A percentile compares a stretch with the other conserved stretches of the same genome.
These are phyloP conservation scores for Bhutanitis thaidina DNA, from an alignment of 2,888 invertebrate genomes.

Conservation along the genomic window DNA sequence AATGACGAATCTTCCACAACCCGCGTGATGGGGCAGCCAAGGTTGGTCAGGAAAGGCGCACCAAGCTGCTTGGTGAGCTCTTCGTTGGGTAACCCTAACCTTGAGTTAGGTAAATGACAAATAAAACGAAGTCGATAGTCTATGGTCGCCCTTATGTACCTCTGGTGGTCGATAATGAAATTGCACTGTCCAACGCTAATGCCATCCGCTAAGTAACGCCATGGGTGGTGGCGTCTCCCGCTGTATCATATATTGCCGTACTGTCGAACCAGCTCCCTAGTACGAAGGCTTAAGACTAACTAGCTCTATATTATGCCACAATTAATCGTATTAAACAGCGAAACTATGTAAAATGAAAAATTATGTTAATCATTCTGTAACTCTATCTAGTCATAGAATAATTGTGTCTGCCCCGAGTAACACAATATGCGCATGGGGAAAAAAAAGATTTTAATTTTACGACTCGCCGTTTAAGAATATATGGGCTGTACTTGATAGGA, in stretches of 20 bases:
- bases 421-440: conserved; percentile 10
- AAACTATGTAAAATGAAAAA: conserved; percentile 19
- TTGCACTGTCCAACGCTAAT: conserved; percentile 26
- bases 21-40: too few species aligned
- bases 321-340: background rate
- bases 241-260: background rate
- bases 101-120: too few species aligned
- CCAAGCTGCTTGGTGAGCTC: too few species aligned
- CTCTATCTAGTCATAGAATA: conserved; percentile 17
- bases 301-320: conserved; percentile 1
- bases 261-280: background rate
- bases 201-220: conserved; percentile 9
- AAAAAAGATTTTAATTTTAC: conserved; percentile 12
- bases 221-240: conserved; percentile 23
- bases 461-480: conserved; percentile 14
- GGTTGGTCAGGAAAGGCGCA: too few species aligned
- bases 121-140: background rate
- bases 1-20: too few species aligned
- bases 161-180: conserved; percentile 28
- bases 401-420: conserved; percentile 16
- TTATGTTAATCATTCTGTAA: conserved; percentile 14
- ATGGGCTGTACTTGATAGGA: conserved; percentile 1
- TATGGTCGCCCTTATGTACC: conserved; percentile 16
- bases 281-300: background rate
- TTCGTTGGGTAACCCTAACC: too few species aligned